These are phyloP conservation scores for Adineta ricciae DNA, from an alignment of 2,888 invertebrate genomes.

Conservation along the genomic window DNA sequence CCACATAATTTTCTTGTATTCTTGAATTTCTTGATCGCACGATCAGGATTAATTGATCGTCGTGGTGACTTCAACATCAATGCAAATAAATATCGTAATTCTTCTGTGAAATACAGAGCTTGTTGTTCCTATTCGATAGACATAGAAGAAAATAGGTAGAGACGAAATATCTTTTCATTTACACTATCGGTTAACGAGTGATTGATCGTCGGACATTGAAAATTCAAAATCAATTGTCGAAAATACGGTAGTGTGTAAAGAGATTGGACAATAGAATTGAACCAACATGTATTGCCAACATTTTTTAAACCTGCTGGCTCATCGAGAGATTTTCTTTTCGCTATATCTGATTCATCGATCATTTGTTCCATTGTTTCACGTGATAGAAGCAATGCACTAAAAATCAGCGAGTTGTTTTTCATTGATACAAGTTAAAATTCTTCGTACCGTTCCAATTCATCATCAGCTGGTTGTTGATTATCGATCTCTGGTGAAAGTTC, in stretches of 20 bases:
- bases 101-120: slow-evolving; percentile 49
- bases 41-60: slow-evolving; percentile 27
- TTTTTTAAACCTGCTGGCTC: slow-evolving; percentile 53
- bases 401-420: not conserved
- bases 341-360: slow-evolving; percentile 2
- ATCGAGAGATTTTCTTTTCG: slow-evolving; percentile 31
- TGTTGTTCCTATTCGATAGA: slow-evolving; percentile 40
- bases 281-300: slow-evolving; percentile 54
- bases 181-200: slow-evolving; percentile 36
- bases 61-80: slow-evolving; percentile 46
- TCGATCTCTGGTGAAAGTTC: not conserved
- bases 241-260: slow-evolving; percentile 51
- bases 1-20: slow-evolving; percentile 28
- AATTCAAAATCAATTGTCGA: slow-evolving; percentile 46
- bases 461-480: slow-evolving; percentile 1
- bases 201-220: slow-evolving; percentile 39
- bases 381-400: not conserved
- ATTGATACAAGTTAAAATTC: not conserved
- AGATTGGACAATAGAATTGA: slow-evolving; percentile 53
- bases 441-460: not conserved
- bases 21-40: slow-evolving; percentile 27
- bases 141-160: not conserved
- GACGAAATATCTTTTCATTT: slow-evolving; percentile 22
- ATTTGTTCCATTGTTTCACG: slow-evolving; percentile 14
- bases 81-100: slow-evolving; percentile 50